Evolutionary conservation across 2,888 invertebrate genomes (phyloP).

Genomic region (Tachystola acroxantha): DNA sequence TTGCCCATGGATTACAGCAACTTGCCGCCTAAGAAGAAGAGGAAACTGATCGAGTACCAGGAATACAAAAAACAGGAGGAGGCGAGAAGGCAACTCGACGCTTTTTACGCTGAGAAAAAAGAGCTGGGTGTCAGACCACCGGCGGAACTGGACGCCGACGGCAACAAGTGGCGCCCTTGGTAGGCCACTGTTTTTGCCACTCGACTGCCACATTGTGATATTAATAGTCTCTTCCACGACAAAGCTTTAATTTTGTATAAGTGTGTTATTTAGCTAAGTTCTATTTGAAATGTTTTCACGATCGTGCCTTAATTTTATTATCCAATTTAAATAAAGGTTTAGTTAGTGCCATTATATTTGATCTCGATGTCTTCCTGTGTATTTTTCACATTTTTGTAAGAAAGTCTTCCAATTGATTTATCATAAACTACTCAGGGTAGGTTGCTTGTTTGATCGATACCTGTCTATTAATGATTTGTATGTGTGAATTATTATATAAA

Average conservation of each 20-base stretch:
- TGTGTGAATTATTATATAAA: background rate
- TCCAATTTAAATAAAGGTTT: constrained; percentile 17
- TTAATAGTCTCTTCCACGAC: constrained; percentile 65
- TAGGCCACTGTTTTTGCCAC: constrained; percentile 19
- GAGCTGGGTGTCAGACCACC: constrained; percentile 44
- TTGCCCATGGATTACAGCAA: constrained; percentile 72
- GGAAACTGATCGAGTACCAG: constrained; percentile 73
- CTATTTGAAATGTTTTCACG: constrained; percentile 11
- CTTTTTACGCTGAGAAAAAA: constrained; percentile 61
- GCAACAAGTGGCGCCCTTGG: constrained; percentile 70
- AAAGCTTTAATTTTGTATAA: constrained; percentile 71
- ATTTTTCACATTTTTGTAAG: constrained; percentile 2
- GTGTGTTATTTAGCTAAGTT: constrained; percentile 3
- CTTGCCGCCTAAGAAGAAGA: constrained; percentile 74
- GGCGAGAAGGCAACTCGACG: constrained; percentile 59
- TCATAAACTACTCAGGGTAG: background rate
- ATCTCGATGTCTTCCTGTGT: constrained; percentile 65
- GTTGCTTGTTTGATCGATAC: constrained; percentile 2
- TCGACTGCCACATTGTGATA: constrained; percentile 54
- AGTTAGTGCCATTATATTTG: constrained; percentile 59
- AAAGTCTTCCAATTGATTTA: constrained; percentile 26
- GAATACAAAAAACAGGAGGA: constrained; percentile 74
- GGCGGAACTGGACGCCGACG: constrained; percentile 47
- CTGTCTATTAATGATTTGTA: constrained; percentile 1
- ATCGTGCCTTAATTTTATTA: constrained; percentile 34